Evolutionary conservation across 1,140 invertebrate species (phyloP), one percentile per base, ranked within the genome.

Genomic region (Bombus polaris): DNA sequence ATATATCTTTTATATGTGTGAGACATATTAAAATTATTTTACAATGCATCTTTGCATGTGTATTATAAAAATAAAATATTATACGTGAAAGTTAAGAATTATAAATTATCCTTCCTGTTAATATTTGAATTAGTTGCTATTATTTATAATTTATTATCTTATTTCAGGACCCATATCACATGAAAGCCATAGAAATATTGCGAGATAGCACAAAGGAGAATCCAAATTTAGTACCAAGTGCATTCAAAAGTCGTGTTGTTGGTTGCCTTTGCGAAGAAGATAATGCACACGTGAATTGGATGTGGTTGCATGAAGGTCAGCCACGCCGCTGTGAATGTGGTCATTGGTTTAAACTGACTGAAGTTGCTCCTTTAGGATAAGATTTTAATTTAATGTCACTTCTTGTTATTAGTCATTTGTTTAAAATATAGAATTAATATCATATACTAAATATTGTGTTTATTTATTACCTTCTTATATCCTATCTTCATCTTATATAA

Each of bases 211-310:
- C 98, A 78, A 97, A 97, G 93, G 98, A 98, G 42, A 95, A 96
- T 75, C 99, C 99, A 57, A 99, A 98, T 91, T 93, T 98, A 89
- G 97, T 99, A 90, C 98, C 98, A 86, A 99, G 98, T 73, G 97
- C 97, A 87, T 98, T 98, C 91, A 97, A 98, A 87, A 97, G 97
- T 87, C 97, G 99, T 91, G 96, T 99, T 89, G 97, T 99, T 92
- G 99, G 99, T 79, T 99, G 99, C 95, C 96, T 99, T 93, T 99
- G 99, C 95, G 98, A 99, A 95, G 98, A 99, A 95, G 99, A 99
- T 93, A 96, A 98, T 35, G 97, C 97, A 81, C 95, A 96, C 86
- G 96, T 99, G 88, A 98, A 97, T 92, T 99, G 98, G 98, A 99
- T 99, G 97, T 98, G 98, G 97, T 94, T 99, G 89, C 97, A 99